Evolutionary conservation across 53 echinoderm and acorn worm species (phyloP), one percentile per base, ranked within the genome.

Genomic region (Holothuria leucospilota): DNA sequence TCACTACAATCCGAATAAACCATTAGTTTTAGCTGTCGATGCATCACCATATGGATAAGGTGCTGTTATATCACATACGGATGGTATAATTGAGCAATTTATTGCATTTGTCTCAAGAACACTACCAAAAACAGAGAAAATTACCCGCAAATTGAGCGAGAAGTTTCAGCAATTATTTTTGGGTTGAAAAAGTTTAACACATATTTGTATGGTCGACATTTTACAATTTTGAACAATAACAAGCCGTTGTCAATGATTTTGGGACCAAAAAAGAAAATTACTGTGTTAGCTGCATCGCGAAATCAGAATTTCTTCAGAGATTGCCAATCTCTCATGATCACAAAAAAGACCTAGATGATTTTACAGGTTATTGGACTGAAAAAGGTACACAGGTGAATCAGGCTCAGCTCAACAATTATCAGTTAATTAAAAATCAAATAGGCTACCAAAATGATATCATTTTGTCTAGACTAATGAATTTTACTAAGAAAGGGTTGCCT

Each of bases 141-240:
- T 30, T 85, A 85, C 56, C 46, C 78, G 11, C 77, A 78, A 59
- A 77, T 87, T 11, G 87, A 87, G 41, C 52, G 72, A 25, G 79
- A 87, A 49, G 87, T 64, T 27, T 63, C 39, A 60, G 87, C 56
- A 52, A 78, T 77, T 28, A 51, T 87, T 6, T 87, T 78, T 66
- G 87, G 68, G 23, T 25, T 87, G 38, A 77, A 67, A 26, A 87
- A 62, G 41, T 87, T 87, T 8, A 62, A 87, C 53, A 60, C 40
- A 58, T 87, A 66, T 60, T 34, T 87, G 26, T 87, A 64, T 62
- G 79, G 87, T 13, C 18, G n/a, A n/a, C n/a, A 87, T 16, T 87
- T 87, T 46, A 66, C 65, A 21, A 6, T 87, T 12, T 20, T 63
- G 20, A 84, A 24, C 23, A 67, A 78, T 46, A 46, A 78, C 78